Percentiles rank a stretch among this genome's conserved stretches.
phyloP scores from a whole-genome alignment of 2,797 vertebrate species.

The Chrysolophus pictus region DNA sequence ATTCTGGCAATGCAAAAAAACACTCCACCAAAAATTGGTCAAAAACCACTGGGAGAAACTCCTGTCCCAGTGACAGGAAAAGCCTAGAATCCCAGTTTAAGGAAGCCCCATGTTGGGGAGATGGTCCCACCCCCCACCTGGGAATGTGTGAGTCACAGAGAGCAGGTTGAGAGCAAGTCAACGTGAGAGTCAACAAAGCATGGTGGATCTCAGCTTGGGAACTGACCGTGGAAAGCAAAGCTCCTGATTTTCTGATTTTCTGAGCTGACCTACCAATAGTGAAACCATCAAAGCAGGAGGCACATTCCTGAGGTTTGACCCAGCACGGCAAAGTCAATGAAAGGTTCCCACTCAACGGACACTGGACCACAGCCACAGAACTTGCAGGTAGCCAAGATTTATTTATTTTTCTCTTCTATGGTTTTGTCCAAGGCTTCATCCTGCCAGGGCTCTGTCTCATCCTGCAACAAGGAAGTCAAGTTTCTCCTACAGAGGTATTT shows the following conservation, averaged over 20 bases:
- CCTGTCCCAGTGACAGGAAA: background rate
- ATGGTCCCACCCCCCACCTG: background rate
- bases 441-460: background rate
- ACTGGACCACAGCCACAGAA: background rate
- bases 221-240: background rate
- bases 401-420: background rate
- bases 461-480: conserved; percentile 37
- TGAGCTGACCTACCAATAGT: background rate
- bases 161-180: fast-evolving
- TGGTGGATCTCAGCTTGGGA: background rate
- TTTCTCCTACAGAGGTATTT: conserved; percentile 14
- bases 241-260: conserved; percentile 24
- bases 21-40: background rate
- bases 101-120: background rate
- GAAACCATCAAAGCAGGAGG: conserved; percentile 56
- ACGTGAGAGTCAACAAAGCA: fast-evolving
- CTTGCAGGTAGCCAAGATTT: background rate
- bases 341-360: conserved; percentile 20
- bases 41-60: background rate
- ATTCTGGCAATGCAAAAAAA: background rate
- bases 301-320: conserved; percentile 56
- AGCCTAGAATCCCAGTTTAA: background rate
- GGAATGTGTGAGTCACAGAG: fast-evolving
- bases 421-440: conserved; percentile 13
- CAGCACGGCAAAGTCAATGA: background rate